phyloP scores from a whole-genome alignment of 2,888 invertebrate species.

The Hylaea fasciaria region DNA sequence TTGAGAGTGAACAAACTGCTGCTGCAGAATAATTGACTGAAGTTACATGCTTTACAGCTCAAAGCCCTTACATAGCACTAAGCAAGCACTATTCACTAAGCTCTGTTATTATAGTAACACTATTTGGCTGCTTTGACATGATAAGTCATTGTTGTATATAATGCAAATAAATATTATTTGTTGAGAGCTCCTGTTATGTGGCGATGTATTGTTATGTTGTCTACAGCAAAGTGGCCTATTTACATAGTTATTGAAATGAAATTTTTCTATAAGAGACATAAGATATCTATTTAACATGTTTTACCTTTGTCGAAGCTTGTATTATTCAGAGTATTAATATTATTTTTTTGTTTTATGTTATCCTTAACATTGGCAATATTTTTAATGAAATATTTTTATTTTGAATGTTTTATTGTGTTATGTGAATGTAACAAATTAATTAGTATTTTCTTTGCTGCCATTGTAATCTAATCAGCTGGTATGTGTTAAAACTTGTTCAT shows the following conservation, averaged over 20 bases:
- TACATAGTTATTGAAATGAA: constrained; percentile 68
- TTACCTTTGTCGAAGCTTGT: constrained; percentile 70
- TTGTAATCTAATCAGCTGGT: constrained; percentile 40
- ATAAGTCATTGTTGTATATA: constrained; percentile 80
- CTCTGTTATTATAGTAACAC: constrained; percentile 61
- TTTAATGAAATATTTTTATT: constrained; percentile 49
- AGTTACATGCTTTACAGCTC: constrained; percentile 74
- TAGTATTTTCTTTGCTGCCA: constrained; percentile 46
- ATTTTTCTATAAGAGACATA: constrained; percentile 66
- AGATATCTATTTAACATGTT: constrained; percentile 76
- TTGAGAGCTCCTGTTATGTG: constrained; percentile 72
- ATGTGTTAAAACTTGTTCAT: constrained; percentile 28
- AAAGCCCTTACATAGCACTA: constrained; percentile 77
- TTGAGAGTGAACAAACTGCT: constrained; percentile 74
- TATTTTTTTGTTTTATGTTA: constrained; percentile 53
- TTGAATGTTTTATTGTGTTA: constrained; percentile 47
- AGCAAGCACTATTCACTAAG: constrained; percentile 76
- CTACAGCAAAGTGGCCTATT: constrained; percentile 73
- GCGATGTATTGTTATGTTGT: constrained; percentile 66
- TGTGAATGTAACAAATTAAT: constrained; percentile 36
- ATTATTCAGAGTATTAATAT: constrained; percentile 80
- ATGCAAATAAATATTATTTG: constrained; percentile 70
- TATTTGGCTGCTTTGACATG: constrained; percentile 74
- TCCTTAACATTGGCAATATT: constrained; percentile 53
- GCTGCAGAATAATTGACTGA: constrained; percentile 70